phyloP scores from a whole-genome alignment of 2,113 vertebrate genomes.

The Dasyornis broadbenti region DNA sequence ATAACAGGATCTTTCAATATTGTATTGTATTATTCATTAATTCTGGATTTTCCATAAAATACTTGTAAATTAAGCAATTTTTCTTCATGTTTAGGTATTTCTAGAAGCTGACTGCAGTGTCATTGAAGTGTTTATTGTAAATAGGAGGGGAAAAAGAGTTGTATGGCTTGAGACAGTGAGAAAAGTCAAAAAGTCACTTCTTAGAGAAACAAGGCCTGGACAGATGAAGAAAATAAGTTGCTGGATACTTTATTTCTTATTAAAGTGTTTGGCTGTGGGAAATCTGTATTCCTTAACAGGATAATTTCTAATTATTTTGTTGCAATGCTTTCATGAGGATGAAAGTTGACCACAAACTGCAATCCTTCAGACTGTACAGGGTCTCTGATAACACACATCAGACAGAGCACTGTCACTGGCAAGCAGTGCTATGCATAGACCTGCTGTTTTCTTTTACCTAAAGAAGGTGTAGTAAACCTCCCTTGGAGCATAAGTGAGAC shows the following conservation, averaged over 20 bases:
- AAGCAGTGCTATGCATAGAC: neutral
- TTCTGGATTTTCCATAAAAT: slow-evolving; percentile 10
- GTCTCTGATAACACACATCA: neutral
- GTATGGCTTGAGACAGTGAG: neutral
- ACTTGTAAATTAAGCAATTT: neutral
- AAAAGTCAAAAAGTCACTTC: neutral
- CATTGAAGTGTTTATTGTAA: neutral
- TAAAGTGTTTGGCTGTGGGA: neutral
- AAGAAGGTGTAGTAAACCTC: neutral
- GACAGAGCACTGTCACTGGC: neutral
- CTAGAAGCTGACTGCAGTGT: neutral
- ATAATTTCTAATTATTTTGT: neutral
- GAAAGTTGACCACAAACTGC: neutral
- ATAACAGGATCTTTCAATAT: neutral
- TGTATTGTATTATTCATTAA: neutral
- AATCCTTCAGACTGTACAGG: neutral
- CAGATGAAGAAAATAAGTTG: neutral
- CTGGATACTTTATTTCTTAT: neutral
- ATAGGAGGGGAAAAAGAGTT: neutral
- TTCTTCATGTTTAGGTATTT: neutral
- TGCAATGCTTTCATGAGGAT: neutral
- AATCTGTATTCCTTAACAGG: neutral
- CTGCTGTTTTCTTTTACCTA: neutral
- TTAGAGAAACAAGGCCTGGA: neutral
- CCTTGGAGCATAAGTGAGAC: neutral